Evolutionary conservation across 2,888 invertebrate genomes (phyloP).

Genomic region (Chymomyza fuscimana): DNA sequence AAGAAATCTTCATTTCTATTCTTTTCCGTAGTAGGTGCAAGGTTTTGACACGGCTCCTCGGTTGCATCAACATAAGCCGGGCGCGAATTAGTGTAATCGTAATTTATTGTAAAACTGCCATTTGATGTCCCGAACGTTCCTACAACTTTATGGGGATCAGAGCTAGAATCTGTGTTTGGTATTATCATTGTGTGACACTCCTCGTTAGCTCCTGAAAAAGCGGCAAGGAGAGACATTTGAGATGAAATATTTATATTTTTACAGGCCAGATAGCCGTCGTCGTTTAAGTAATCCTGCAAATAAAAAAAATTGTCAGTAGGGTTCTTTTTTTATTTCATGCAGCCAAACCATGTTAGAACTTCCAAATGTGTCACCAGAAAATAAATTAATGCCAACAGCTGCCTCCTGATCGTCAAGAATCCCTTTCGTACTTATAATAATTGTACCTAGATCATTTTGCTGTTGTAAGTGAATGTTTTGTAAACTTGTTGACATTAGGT

Average conservation of each 20-base stretch:
- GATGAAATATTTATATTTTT: slow-evolving; percentile 65
- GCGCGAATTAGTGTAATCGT: slow-evolving; percentile 61
- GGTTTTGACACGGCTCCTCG: slow-evolving; percentile 74
- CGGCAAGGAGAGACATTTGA: slow-evolving; percentile 38
- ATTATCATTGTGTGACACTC: slow-evolving; percentile 33
- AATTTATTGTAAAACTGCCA: slow-evolving; percentile 30
- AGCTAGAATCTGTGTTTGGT: slow-evolving; percentile 20
- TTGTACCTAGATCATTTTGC: slow-evolving; percentile 61
- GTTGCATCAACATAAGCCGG: slow-evolving; percentile 68
- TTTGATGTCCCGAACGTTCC: slow-evolving; percentile 5
- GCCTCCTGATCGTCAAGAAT: slow-evolving; percentile 29
- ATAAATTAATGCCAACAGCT: slow-evolving; percentile 30
- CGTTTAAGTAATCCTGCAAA: slow-evolving; percentile 58
- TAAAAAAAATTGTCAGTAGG: not conserved
- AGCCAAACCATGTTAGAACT: slow-evolving; percentile 56
- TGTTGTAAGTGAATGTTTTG: slow-evolving; percentile 35
- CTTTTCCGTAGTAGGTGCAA: slow-evolving; percentile 62
- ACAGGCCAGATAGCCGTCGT: slow-evolving; percentile 53
- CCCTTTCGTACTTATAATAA: slow-evolving; percentile 54
- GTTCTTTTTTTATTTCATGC: not conserved
- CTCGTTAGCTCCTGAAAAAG: slow-evolving; percentile 3
- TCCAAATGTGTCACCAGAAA: slow-evolving; percentile 40
- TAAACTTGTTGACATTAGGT: slow-evolving; percentile 16
- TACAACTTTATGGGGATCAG: slow-evolving; percentile 23
- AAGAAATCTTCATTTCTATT: slow-evolving; percentile 72